These are phyloP conservation scores for Drosophila rhopaloa DNA, from an alignment of 1,140 invertebrate species.

Conservation along the genomic window DNA sequence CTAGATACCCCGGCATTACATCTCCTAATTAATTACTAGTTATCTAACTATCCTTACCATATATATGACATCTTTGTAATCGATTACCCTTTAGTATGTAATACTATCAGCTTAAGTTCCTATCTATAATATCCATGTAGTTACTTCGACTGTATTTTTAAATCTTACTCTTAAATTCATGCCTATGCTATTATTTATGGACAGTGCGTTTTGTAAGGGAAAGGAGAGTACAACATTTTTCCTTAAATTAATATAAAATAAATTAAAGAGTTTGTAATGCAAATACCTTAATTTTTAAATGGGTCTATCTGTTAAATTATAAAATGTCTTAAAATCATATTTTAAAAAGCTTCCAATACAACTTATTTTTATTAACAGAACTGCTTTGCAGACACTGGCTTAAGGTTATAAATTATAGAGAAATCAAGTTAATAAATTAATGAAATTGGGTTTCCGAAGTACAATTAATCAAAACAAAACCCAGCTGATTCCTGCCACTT, in stretches of 20 bases:
- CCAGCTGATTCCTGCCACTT: not conserved
- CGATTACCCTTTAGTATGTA: not conserved
- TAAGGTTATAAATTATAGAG: too few relatives aligned
- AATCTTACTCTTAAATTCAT: not conserved
- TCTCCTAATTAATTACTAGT: not conserved
- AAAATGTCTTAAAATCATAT: too few relatives aligned
- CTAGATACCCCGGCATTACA: not conserved
- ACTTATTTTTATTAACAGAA: too few relatives aligned
- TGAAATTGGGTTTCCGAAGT: not conserved
- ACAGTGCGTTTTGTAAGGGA: conserved; percentile 10
- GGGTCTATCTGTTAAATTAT: too few relatives aligned
- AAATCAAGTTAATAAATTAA: not conserved
- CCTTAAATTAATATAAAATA: not conserved
- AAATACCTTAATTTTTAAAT: too few relatives aligned
- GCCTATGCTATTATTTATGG: not conserved
- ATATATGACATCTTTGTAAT: conserved; percentile 4
- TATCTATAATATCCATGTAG: conserved; percentile 24
- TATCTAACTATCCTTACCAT: not conserved
- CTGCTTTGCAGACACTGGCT: too few relatives aligned
- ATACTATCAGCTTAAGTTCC: not conserved
- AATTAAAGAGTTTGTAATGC: not conserved
- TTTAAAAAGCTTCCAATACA: too few relatives aligned
- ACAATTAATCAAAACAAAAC: not conserved
- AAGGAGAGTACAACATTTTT: not conserved
- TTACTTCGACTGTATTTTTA: conserved; percentile 12